Conservation (phyloP, 2,888 invertebrate genomes). For the Lasioglossum pauxillum region DNA sequence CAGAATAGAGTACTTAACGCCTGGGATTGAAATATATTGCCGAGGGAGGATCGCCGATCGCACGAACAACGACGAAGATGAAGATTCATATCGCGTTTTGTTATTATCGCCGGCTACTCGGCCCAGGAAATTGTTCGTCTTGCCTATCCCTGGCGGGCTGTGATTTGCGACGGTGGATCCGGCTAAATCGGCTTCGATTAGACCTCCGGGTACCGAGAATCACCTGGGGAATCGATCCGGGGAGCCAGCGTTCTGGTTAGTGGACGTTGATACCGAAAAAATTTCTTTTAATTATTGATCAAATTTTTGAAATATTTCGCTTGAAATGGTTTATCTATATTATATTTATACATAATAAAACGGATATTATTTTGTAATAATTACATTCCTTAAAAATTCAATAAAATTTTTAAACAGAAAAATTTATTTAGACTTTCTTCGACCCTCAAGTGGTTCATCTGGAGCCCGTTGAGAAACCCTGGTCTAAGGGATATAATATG, state of each 20-base stretch:
- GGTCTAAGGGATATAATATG: too few species aligned
- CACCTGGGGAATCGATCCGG: neutral
- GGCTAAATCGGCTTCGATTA: slow-evolving; percentile 6
- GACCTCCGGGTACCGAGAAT: neutral
- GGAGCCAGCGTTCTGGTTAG: neutral
- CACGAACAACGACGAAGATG: slow-evolving; percentile 45
- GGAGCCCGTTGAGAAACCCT: too few species aligned
- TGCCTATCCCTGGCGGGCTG: neutral
- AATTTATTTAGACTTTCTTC: too few species aligned
- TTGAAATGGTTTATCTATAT: too few species aligned
- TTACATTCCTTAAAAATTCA: too few species aligned
- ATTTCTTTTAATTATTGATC: neutral
- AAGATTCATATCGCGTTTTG: slow-evolving; percentile 19
- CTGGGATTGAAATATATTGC: slow-evolving; percentile 64
- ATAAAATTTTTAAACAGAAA: too few species aligned
- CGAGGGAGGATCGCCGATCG: slow-evolving; percentile 2
- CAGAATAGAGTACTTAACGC: slow-evolving; percentile 70
- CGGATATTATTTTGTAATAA: too few species aligned
- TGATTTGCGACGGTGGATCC: slow-evolving; percentile 6
- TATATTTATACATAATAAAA: too few species aligned
- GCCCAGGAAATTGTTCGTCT: slow-evolving; percentile 23
- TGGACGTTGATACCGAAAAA: neutral
- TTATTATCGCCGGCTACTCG: neutral
- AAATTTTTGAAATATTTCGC: too few species aligned
- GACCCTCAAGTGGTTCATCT: too few species aligned